Percentiles rank a stretch among this genome's conserved stretches.
Conservation (phyloP, 2,797 vertebrate genomes). For the Synaphobranchus kaupii region DNA sequence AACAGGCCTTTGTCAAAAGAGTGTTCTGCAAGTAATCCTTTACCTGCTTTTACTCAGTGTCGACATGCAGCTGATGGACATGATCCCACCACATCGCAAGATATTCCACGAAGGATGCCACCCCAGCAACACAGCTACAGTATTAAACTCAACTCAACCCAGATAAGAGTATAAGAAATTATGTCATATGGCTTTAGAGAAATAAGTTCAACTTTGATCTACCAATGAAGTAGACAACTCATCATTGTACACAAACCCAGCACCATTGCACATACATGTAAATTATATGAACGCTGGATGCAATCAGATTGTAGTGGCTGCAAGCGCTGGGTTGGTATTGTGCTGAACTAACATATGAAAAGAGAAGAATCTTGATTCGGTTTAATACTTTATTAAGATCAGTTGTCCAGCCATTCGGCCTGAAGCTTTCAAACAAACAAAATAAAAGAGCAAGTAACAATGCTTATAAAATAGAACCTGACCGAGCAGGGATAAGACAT, state of each 20-base stretch:
- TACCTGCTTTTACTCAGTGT: neutral
- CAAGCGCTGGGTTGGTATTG: neutral
- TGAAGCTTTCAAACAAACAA: conserved; percentile 42
- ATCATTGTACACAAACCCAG: no score
- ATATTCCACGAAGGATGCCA: neutral
- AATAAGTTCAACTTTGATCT: neutral
- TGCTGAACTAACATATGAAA: neutral
- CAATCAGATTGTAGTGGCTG: no score
- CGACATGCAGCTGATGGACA: neutral
- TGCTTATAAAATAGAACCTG: conserved; percentile 49
- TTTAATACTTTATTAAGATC: conserved; percentile 35
- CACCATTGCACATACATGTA: neutral
- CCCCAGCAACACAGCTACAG: neutral
- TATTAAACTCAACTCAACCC: neutral
- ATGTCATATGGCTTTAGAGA: no score
- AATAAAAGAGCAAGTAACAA: conserved; percentile 44
- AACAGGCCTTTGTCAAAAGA: neutral
- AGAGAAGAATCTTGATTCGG: conserved; percentile 23
- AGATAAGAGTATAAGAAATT: neutral
- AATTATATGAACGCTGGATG: neutral
- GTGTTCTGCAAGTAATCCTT: neutral
- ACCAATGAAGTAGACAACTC: no score
- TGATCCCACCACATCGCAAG: neutral
- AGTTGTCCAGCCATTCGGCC: conserved; percentile 48
- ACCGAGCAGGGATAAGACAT: conserved; percentile 41